Base-by-base conservation (phyloP, 2,888 invertebrate species). In the Hypomecis punctinalis region DNA sequence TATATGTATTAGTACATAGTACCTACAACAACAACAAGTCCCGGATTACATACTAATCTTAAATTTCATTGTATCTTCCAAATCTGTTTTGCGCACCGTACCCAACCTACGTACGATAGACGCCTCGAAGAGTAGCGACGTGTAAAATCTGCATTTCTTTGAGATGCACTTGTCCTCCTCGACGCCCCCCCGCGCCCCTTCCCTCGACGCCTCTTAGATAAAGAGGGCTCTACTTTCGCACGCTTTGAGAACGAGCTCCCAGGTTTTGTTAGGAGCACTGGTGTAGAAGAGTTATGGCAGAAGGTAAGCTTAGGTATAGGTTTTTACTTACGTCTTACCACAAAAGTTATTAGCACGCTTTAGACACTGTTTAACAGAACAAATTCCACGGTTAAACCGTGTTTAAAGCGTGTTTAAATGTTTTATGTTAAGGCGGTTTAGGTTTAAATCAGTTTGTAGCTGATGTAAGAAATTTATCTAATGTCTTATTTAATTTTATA, bases 141-240 rank as follows among this genome's bases (percentile, higher is more conserved):
- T 92, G 92, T 93, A 92, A 92, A 92, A 93, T 93, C 92, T 92
- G 92, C 92, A 93, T 93, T 93, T 93, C 92, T 93, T 93, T 93
- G 92, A 93, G 92, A 91, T 92, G 92, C 92, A 93, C 92, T 92
- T 92, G 92, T 91, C 84, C 82, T 80, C 80, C 66, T 66, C 57
- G 54, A 64, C 54, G 33, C 76, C 60, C 72, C 70, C 72, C 68
- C 67, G 70, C 73, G 68, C 23, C 66, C 63, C 60, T 67, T 69
- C 74, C 78, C 81, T 78, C 80, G 78, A 82, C 86, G 84, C 85
- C 88, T 88, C 90, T 90, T 78, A 86, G 89, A 89, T 90, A 89
- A 88, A 90, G 91, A 87, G 91, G 90, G 90, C 86, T 90, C 91
- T 85, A 89, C 88, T 90, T 90, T 90, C 87, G 87, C 88, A 82